phyloP scores from a whole-genome alignment of 2,797 vertebrate genomes.

The Onychomys leucogaster region DNA sequence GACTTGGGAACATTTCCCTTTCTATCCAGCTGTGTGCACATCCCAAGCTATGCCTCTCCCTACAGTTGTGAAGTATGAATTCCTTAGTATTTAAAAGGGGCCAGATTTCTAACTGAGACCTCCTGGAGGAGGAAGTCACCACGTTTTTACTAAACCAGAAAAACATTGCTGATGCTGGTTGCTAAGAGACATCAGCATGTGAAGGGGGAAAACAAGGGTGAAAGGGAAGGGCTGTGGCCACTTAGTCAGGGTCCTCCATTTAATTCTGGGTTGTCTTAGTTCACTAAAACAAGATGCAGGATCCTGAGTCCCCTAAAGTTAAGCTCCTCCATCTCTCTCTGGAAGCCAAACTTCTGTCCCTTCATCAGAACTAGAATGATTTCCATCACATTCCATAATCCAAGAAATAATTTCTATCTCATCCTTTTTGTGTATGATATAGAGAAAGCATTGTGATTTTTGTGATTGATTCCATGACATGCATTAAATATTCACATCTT shows the following conservation, averaged over 20 bases:
- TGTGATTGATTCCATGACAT: not conserved
- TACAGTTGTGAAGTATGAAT: conserved; percentile 62
- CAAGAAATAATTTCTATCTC: not conserved
- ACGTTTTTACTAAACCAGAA: conserved; percentile 16
- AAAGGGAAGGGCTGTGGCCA: not conserved
- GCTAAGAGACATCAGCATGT: conserved; percentile 35
- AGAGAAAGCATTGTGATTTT: conserved; percentile 18
- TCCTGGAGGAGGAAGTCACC: conserved; percentile 33
- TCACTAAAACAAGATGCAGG: not conserved
- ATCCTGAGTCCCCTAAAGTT: not conserved
- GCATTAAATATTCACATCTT: conserved; percentile 38
- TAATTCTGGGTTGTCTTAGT: not conserved
- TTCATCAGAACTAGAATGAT: not conserved
- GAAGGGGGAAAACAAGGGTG: not conserved
- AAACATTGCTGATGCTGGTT: not conserved
- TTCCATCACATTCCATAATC: not conserved
- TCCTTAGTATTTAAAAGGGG: conserved; percentile 66
- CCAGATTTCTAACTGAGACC: conserved; percentile 26
- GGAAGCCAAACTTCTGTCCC: not conserved
- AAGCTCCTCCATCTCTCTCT: not conserved
- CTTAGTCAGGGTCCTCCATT: not conserved
- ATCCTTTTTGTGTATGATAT: not conserved
- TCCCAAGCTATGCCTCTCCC: conserved; percentile 60
- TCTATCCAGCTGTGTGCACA: conserved; percentile 47
- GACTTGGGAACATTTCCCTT: conserved; percentile 40